A percentile compares a stretch with the other conserved stretches of the same genome.
Evolutionary conservation across 1,140 invertebrate genomes (phyloP).

Genomic region (Mactra quadrangularis): DNA sequence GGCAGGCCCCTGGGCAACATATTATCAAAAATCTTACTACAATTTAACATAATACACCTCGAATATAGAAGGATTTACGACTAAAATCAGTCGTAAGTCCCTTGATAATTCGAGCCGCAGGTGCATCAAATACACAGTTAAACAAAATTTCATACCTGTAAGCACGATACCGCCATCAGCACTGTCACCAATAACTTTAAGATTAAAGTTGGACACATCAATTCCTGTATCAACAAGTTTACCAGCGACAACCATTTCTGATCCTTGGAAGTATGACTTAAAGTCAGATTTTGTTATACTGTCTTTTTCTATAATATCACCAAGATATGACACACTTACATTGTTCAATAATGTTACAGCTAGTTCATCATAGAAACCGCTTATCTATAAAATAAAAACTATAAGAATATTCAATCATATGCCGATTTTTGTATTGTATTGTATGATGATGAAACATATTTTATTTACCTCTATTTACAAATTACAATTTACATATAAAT

Average conservation of each 20-base stretch:
- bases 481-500: too few relatives aligned
- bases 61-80: too few relatives aligned
- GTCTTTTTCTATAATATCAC: constrained; percentile 70
- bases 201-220: constrained; percentile 32
- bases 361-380: constrained; percentile 89
- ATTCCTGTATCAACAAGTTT: constrained; percentile 57
- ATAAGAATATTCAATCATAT: too few relatives aligned
- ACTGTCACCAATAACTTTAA: constrained; percentile 55
- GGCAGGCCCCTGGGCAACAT: neutral
- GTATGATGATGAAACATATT: too few relatives aligned
- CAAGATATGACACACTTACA: constrained; percentile 88
- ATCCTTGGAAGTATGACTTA: constrained; percentile 75
- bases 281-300: constrained; percentile 73
- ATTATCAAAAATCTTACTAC: too few relatives aligned
- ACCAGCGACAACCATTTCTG: constrained; percentile 77
- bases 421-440: too few relatives aligned
- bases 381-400: constrained; percentile 86
- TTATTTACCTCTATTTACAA: too few relatives aligned
- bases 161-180: neutral
- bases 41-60: neutral
- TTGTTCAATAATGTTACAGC: constrained; percentile 88
- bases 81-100: too few relatives aligned
- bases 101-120: neutral
- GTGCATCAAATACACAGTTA: neutral
- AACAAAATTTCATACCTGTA: neutral